A percentile compares a stretch with the other conserved stretches of the same genome.
These are phyloP conservation scores for Bradypodion pumilum DNA, from an alignment of 2,797 vertebrate species.

Conservation along the genomic window DNA sequence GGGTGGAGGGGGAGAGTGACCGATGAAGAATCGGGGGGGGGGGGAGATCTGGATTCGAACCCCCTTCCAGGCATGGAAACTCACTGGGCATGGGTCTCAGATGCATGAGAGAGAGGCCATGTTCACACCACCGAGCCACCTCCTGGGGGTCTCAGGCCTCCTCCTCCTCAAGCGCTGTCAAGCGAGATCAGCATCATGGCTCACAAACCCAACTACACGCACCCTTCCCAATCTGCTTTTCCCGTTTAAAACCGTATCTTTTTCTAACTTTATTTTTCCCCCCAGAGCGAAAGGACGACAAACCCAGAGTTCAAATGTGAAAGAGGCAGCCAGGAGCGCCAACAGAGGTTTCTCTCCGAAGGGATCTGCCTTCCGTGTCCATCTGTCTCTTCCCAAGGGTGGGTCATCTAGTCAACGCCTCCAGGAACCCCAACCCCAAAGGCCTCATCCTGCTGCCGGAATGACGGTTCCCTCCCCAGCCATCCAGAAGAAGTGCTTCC, in stretches of 20 bases:
- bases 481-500: too few species aligned
- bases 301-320: neutral
- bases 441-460: too few species aligned
- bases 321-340: neutral
- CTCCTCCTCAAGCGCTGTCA: neutral
- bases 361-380: neutral
- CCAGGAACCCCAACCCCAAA: too few species aligned
- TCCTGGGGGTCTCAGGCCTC: neutral
- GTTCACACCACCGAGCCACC: neutral
- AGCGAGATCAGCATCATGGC: slow-evolving; percentile 6
- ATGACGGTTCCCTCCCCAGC: too few species aligned
- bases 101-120: neutral
- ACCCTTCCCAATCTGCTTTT: slow-evolving; percentile 1
- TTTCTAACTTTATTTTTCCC: neutral
- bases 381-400: neutral
- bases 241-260: neutral
- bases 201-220: neutral
- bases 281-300: neutral
- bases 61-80: too few species aligned
- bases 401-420: too few species aligned
- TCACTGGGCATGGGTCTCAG: neutral
- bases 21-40: too few species aligned
- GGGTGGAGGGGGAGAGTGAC: too few species aligned
- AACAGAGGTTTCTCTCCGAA: neutral
- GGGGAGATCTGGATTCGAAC: too few species aligned